phyloP scores from a whole-genome alignment of 2,797 vertebrate species.

The Mormyrops attenuatus region DNA sequence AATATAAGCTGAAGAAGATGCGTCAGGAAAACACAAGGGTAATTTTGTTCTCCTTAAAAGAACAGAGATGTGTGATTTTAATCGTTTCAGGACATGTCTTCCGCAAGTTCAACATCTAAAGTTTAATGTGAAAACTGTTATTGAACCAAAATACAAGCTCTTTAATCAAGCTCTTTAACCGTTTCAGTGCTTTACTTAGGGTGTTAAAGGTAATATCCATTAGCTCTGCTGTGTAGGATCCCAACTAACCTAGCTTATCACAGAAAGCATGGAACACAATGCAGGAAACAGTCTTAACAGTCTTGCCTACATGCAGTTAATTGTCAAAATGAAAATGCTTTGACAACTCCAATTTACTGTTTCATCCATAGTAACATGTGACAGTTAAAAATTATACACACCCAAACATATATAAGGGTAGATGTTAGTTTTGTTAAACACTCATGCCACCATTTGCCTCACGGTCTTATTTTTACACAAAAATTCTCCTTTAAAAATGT shows the following conservation, averaged over 20 bases:
- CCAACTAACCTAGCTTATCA: background rate
- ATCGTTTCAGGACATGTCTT: background rate
- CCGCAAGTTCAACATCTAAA: background rate
- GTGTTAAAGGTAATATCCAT: background rate
- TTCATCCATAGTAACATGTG: background rate
- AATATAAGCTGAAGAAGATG: background rate
- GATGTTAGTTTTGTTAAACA: slow-evolving; percentile 14
- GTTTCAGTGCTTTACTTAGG: background rate
- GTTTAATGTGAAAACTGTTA: background rate
- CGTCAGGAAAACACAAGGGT: background rate
- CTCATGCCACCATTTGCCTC: slow-evolving; percentile 25
- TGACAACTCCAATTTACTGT: background rate
- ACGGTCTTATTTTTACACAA: slow-evolving; percentile 30
- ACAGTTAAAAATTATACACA: background rate
- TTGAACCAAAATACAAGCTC: background rate
- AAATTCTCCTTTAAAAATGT: background rate
- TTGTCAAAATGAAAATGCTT: background rate
- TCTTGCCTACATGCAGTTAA: background rate
- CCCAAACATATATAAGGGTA: background rate
- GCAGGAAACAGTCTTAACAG: background rate
- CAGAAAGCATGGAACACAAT: background rate
- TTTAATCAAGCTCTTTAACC: background rate
- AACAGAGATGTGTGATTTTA: background rate
- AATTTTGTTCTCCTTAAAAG: background rate
- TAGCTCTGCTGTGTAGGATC: background rate